A percentile compares a stretch with the other conserved stretches of the same genome.
These are phyloP conservation scores for Boloria euphrosyne DNA, from an alignment of 2,888 invertebrate species.

Conservation along the genomic window DNA sequence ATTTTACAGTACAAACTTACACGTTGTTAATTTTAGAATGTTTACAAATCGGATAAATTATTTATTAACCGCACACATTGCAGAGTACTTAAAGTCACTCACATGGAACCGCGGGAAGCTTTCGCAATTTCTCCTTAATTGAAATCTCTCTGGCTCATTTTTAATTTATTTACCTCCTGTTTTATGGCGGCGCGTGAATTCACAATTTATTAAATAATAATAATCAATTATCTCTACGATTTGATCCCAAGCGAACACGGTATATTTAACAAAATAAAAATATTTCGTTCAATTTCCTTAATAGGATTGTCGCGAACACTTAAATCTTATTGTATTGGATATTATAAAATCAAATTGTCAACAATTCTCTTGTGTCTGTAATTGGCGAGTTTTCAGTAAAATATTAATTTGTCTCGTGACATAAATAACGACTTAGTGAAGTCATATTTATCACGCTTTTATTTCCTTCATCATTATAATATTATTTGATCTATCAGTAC, in stretches of 20 bases:
- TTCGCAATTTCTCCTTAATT: slow-evolving; percentile 69
- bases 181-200: slow-evolving; percentile 65
- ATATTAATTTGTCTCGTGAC: not conserved
- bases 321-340: slow-evolving; percentile 4
- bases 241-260: slow-evolving; percentile 55
- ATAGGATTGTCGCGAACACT: slow-evolving; percentile 8
- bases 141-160: slow-evolving; percentile 71
- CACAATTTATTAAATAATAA: slow-evolving; percentile 68
- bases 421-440: not conserved
- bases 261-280: slow-evolving; percentile 38
- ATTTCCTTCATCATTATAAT: not conserved
- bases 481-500: too few relatives aligned
- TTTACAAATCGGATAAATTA: slow-evolving; percentile 19
- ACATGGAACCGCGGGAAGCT: slow-evolving; percentile 46
- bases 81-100: slow-evolving; percentile 39
- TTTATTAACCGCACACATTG: slow-evolving; percentile 20
- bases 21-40: slow-evolving; percentile 17
- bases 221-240: slow-evolving; percentile 74
- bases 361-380: not conserved
- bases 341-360: slow-evolving; percentile 7
- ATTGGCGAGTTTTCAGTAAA: not conserved
- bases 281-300: slow-evolving; percentile 16
- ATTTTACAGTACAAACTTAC: not conserved
- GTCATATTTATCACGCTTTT: not conserved
- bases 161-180: slow-evolving; percentile 76